Evolutionary conservation across 2,888 invertebrate species (phyloP), one percentile per base, ranked within the genome.

Genomic region (Pollenia angustigena): DNA sequence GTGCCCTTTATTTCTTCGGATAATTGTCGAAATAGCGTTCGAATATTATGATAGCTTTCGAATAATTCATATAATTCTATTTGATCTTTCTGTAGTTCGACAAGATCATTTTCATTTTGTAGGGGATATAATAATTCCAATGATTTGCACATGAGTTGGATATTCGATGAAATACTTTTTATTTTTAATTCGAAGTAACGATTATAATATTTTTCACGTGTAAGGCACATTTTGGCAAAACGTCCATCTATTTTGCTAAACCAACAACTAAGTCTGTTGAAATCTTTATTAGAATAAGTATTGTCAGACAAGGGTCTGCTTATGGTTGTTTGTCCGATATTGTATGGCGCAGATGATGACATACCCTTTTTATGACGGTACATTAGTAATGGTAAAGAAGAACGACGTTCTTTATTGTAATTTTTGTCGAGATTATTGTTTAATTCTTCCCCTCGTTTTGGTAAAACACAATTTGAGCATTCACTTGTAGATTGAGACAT

Each of bases 231-330:
- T 23, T 75, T 68, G 16, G 4, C 23, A 62, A 75, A 75, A 46
- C 68, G 44, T 12, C 76, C 68, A 69, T 82, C 75, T 16, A 82
- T 82, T 75, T 76, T 82, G 8, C 52, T 60, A 52, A 76, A 82
- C 82, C 82, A 82, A 14, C 40, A 16, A 32, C 75, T 75, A 11
- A 82, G 75, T n/a, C 60, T 23, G 44, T 54, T 60, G 7, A 75
- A 62, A 40, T 75, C 58, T 0, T 75, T 66, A 11, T 16, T 52
- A n/a, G 56, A 58, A 52, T 60, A 50, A 9, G 32, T 7, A 4
- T 11, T 54, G n/a, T 64, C 40, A 18, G n/a, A 56, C 0, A 56
- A 40, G n/a, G 72, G 16, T 48, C 14, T 46, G 3, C 11, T 60
- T 1, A 56, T 0, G 2, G 42, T 9, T 1, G 14, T n/a, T 3